Evolutionary conservation across 2,797 vertebrate genomes (phyloP).

Genomic region (Percopsis omiscomaycus): DNA sequence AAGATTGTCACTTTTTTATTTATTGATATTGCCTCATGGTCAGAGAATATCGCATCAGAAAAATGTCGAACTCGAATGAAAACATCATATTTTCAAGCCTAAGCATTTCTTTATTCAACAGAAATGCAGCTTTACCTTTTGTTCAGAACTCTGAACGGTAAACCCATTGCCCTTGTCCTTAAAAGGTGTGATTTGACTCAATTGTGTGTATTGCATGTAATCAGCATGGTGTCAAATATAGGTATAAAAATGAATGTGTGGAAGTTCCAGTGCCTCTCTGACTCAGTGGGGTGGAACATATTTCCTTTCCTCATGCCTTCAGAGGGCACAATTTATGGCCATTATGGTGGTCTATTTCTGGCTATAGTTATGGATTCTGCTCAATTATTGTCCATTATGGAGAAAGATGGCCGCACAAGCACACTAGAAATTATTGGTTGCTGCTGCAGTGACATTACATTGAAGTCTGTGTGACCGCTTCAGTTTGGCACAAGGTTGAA

Average conservation of each 20-base stretch:
- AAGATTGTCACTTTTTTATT: too few relatives aligned
- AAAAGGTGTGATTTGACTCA: slow-evolving; percentile 69
- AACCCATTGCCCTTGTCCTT: slow-evolving; percentile 40
- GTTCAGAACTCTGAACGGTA: slow-evolving; percentile 34
- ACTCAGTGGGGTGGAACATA: slow-evolving; percentile 66
- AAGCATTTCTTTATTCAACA: slow-evolving; percentile 21
- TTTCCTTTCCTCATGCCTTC: slow-evolving; percentile 70
- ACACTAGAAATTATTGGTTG: slow-evolving; percentile 76
- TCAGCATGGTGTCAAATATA: slow-evolving; percentile 73
- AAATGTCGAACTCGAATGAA: slow-evolving; percentile 5
- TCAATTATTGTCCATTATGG: slow-evolving; percentile 95
- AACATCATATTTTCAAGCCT: slow-evolving; percentile 17
- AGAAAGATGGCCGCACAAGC: slow-evolving; percentile 82
- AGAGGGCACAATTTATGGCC: slow-evolving; percentile 84
- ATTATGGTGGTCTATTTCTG: slow-evolving; percentile 81
- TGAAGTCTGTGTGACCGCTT: slow-evolving; percentile 68
- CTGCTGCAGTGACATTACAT: slow-evolving; percentile 71
- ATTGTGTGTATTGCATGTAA: slow-evolving; percentile 67
- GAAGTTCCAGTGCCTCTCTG: slow-evolving; percentile 69
- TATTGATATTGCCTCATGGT: too few relatives aligned
- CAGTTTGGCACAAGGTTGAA: too few relatives aligned
- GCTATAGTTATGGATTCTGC: slow-evolving; percentile 88
- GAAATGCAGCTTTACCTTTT: slow-evolving; percentile 22
- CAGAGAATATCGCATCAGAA: slow-evolving; percentile 9
- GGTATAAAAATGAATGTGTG: slow-evolving; percentile 58